Base-by-base conservation (phyloP, 2,797 vertebrate genomes). In the Gobio occitaniae region DNA sequence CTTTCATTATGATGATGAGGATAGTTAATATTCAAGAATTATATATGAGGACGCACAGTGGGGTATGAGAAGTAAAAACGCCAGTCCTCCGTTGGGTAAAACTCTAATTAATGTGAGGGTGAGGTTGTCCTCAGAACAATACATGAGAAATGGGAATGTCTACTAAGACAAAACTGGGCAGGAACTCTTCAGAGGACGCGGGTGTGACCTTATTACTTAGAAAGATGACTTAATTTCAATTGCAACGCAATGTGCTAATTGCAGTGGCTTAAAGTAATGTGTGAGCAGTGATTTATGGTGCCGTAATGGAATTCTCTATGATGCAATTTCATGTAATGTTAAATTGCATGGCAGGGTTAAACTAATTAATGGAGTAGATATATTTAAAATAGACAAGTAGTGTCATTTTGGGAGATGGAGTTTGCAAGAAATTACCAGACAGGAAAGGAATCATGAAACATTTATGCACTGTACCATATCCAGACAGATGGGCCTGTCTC, bases 401-500 rank as follows among this genome's bases (percentile, higher is more conserved):
- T 82, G 85, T 89, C 65, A 48, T 68, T 61, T 80, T 38, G 15
- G 41, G 41, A 79, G 78, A 47, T 85, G 48, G 66, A 48, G 91
- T 91, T 92, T 92, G 86, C 77, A 59, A 91, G 91, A 90, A 86
- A 91, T 90, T 87, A 90, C 89, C 82, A 91, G 92, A 91, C 87
- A 92, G 90, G 89, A 87, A 80, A 89, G 72, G 85, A 85, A 38
- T 47, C 89, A 92, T 94, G 86, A 93, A 94, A 92, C 90, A 93
- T 93, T 90, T 86, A 95, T 93, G 86, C 86, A 86, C 68, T 90
- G 88, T 68, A 88, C 86, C 84, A 84, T 77, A 61, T 90, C 82
- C 89, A 90, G 87, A 87, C 65, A 87, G 84, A 90, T 71, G 74
- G 79, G 82, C 63, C 79, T 76, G 41, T 78, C 75, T 84, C 86